phyloP scores from a whole-genome alignment of 1,140 invertebrate species.

The Ladona fulva region DNA sequence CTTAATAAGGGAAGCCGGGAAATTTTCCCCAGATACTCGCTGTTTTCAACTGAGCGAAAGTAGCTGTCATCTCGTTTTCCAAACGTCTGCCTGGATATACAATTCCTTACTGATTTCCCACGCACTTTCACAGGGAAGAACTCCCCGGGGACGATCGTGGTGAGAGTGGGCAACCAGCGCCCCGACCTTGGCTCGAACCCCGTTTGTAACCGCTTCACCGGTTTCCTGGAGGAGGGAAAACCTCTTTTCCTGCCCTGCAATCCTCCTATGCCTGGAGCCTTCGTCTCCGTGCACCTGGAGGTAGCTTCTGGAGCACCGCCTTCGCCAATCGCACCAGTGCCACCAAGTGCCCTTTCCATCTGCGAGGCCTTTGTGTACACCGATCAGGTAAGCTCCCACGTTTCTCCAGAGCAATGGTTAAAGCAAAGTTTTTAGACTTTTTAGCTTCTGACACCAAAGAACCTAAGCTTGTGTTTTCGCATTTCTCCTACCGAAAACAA shows the following conservation, averaged over 20 bases:
- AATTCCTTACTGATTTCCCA: too few relatives aligned
- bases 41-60: too few relatives aligned
- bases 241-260: constrained; percentile 88
- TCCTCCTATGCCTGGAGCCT: constrained; percentile 89
- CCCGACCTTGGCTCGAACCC: constrained; percentile 88
- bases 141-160: constrained; percentile 75
- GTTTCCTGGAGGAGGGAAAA: constrained; percentile 77
- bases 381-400: constrained; percentile 72
- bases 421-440: too few relatives aligned
- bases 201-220: constrained; percentile 83
- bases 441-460: too few relatives aligned
- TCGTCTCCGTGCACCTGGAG: constrained; percentile 85
- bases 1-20: too few relatives aligned
- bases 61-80: too few relatives aligned
- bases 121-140: constrained; percentile 41
- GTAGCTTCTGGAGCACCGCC: constrained; percentile 31
- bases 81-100: too few relatives aligned
- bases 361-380: constrained; percentile 94
- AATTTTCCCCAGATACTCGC: too few relatives aligned
- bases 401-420: too few relatives aligned
- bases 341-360: constrained; percentile 69
- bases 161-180: constrained; percentile 88
- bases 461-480: too few relatives aligned
- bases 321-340: constrained; percentile 33
- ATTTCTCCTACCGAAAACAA: too few relatives aligned